Evolutionary conservation across 2,888 invertebrate genomes (phyloP), one percentile per base, ranked within the genome.

Genomic region (Dorcus hopei): DNA sequence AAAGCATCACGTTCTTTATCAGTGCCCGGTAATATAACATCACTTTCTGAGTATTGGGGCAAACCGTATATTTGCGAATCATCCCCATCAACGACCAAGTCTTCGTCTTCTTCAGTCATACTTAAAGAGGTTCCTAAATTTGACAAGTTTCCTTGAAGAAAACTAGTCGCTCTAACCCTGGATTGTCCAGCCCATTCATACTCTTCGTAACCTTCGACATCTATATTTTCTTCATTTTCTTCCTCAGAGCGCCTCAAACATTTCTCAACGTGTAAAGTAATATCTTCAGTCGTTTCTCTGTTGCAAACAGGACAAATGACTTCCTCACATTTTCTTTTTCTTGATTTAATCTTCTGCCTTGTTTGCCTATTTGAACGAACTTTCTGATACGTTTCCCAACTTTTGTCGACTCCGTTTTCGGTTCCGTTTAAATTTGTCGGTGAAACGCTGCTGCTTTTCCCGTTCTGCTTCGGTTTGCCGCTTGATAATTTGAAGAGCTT

Each of bases 171-270:
- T 3, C 89, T 81, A 54, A 92, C 86, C 57, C 95, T 80, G 72
- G 91, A 90, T 76, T 95, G 90, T 0, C 94, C 94, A 33, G 94
- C 93, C 95, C 95, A 95, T 73, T 91, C 90, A 77, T 95, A 96
- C 73, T 94, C 94, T 66, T 94, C 90, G 73, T 83, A 88, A 23
- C 87, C 89, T 80, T 90, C 91, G 1, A 91, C 91, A 77, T 93
- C 93, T 57, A 93, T 92, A 59, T 88, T 89, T 71, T 90, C 91
- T 61, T 91, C 91, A 33, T 54, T 57, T 61, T 90, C 90, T 59
- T 68, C 71, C 54, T 70, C 78, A 74, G 80, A 78, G 79, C 79
- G 77, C 67, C 77, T 74, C 53, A 91, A 78, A 72, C 91, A 91
- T 55, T 88, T 74, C 79, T 89, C 85, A 63, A 88, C 83, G 80